Evolutionary conservation across 2,113 vertebrate genomes (phyloP), one percentile per base, ranked within the genome.

Genomic region (Sebastes schlegelii): DNA sequence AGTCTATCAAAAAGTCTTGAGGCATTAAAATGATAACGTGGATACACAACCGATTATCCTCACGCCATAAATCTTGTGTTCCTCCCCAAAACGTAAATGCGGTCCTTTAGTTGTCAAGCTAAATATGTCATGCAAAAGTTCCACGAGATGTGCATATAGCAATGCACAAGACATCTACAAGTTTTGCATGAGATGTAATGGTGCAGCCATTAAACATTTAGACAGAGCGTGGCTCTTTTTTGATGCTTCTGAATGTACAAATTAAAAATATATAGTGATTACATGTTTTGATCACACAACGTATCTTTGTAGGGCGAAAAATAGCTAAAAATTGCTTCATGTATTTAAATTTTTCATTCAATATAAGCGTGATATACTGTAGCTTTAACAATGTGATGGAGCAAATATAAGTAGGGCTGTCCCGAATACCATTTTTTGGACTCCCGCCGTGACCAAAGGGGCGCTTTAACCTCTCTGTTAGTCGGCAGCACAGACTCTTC

Each of bases 151-250:
- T 68, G 43, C 8, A 17, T 46, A 23, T 52, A 48, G 61, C 4
- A 0, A 46, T 79, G 46, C 14, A 51, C 13, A 26, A 1, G 10
- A 21, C 46, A 52, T 42, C n/a, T 63, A 45, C n/a, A n/a, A 6
- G 16, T 23, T 42, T 83, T 62, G 21, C 55, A 34, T 76, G 12
- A 40, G 8, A 14, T 14, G 4, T 48, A 54, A 48, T 67, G 43
- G 5, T 80, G 23, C 17, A 60, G 7, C 34, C 66, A 83, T 71
- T 43, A 34, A 65, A 43, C 5, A 64, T 58, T 40, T 42, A 63
- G 0, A 40, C 1, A 3, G 6, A 8, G 16, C 0, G 1, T 12
- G 10, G 54, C 45, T 66, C 45, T 6, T 10, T 26, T 68, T 10
- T 34, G 2, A 68, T 9, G 13, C 48, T 42, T 55, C 19, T 40